Conservation (phyloP, 1,140 invertebrate genomes). For the Leptoteleia sp. region DNA sequence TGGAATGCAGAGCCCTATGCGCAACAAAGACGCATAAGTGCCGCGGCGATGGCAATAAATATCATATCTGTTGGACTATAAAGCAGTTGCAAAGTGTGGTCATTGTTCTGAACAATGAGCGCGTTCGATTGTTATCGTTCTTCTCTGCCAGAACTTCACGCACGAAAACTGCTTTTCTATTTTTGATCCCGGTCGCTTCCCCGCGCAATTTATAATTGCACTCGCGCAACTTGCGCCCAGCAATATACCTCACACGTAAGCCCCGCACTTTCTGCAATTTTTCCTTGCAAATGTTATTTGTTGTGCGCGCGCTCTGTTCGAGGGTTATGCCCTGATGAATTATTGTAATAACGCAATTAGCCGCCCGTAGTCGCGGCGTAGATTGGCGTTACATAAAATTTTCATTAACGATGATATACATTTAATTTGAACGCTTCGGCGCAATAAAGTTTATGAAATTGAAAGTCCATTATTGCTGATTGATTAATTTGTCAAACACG, state of each 20-base stretch:
- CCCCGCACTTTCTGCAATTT: slow-evolving; percentile 7
- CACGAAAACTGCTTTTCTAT: slow-evolving; percentile 34
- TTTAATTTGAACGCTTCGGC: too few species aligned
- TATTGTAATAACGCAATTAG: slow-evolving; percentile 38
- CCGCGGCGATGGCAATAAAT: slow-evolving; percentile 44
- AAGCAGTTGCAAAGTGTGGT: slow-evolving; percentile 53
- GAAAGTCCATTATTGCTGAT: too few species aligned
- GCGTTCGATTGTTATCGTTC: slow-evolving; percentile 57
- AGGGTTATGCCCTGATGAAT: not conserved
- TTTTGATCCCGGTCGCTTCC: slow-evolving; percentile 15
- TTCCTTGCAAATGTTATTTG: not conserved
- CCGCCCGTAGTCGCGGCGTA: too few species aligned
- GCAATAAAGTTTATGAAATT: too few species aligned
- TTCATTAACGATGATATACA: too few species aligned
- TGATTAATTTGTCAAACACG: too few species aligned
- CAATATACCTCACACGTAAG: too few species aligned
- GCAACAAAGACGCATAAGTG: slow-evolving; percentile 24
- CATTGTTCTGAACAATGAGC: slow-evolving; percentile 62
- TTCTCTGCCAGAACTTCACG: slow-evolving; percentile 29
- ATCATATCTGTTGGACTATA: slow-evolving; percentile 55
- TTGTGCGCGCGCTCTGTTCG: slow-evolving; percentile 5
- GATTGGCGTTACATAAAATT: too few species aligned
- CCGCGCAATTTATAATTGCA: slow-evolving; percentile 13
- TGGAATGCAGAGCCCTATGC: not conserved
- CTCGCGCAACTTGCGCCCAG: not conserved